Evolutionary conservation across 2,888 invertebrate species (phyloP).

Genomic region (Nephrotoma flavescens): DNA sequence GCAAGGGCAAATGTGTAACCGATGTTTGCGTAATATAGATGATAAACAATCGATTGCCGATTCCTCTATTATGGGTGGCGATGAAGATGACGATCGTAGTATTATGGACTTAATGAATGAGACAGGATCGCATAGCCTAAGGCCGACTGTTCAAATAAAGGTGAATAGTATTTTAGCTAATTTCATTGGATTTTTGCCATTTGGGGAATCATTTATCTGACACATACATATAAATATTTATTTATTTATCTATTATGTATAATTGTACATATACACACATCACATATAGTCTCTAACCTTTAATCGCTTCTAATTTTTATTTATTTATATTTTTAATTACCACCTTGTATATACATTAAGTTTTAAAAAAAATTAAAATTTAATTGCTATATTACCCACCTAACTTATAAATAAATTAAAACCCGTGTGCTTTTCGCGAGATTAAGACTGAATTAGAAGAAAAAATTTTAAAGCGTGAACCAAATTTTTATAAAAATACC

Average conservation of each 20-base stretch:
- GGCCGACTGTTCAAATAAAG: constrained; percentile 37
- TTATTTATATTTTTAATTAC: neutral
- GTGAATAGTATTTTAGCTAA: constrained; percentile 32
- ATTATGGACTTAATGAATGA: constrained; percentile 32
- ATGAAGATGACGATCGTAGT: constrained; percentile 57
- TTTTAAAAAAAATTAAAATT: neutral
- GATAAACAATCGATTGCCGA: constrained; percentile 34
- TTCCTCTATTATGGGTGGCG: constrained; percentile 43
- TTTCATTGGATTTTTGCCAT: constrained; percentile 4
- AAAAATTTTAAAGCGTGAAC: neutral
- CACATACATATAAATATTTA: neutral
- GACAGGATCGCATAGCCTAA: constrained; percentile 18
- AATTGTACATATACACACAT: neutral
- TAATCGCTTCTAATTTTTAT: neutral
- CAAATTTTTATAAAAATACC: neutral
- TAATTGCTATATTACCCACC: neutral
- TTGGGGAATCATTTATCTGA: constrained; percentile 1
- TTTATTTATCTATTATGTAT: too few relatives aligned
- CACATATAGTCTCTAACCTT: neutral
- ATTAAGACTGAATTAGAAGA: neutral
- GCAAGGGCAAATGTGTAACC: constrained; percentile 68
- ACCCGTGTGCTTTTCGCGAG: neutral
- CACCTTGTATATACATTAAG: neutral
- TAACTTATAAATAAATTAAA: neutral
- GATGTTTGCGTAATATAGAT: constrained; percentile 56